Base-by-base conservation (phyloP, 2,888 invertebrate species). In the Epiblema foenella region DNA sequence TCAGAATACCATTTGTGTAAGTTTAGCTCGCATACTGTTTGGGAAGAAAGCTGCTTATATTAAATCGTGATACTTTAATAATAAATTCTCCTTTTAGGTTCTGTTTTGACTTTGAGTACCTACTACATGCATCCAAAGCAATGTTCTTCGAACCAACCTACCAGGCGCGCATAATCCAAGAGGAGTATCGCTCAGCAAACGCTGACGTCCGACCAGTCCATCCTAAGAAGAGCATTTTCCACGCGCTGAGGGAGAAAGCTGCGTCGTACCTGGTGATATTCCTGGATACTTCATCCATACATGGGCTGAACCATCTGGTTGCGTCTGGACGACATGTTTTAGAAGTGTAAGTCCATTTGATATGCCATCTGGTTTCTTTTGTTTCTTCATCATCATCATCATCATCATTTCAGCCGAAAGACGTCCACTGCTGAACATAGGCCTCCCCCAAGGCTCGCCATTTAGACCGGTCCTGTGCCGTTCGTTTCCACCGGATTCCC, bases 221-320 rank as follows among this genome's bases (percentile, higher is more conserved):
- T 0, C 75, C 75, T n/a, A 74, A 77, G 7, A 78, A 73, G 63
- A 69, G 67, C 0, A 12, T 75, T 0, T n/a, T 71, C 1, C 56
- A 78, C 0, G 42, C 71, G 0, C 1, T 85, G 0, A 76, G 66
- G 24, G 73, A 77, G 0, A 88, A 84, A 73, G 78, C 79, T 0
- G 83, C 76, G 62, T 75, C 75, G 0, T 94, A 94, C 70, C 72
- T 93, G 2, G 83, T 85, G 15, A 68, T 90, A 18, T 94, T 94
- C 78, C 75, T 94, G 68, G 86, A 93, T 71, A 92, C 91, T 0
- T 94, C 94, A 0, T 94, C 94, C 0, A 93, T 94, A 37, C 94
- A 94, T 77, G 94, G 94, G 0, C 78, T 94, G n/a, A 93, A 91
- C 59, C 94, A 94, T 79, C 77, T 94, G 17, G 89, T 94, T 0